Base-by-base conservation (phyloP, 2,888 invertebrate genomes). In the Catocala sponsa region DNA sequence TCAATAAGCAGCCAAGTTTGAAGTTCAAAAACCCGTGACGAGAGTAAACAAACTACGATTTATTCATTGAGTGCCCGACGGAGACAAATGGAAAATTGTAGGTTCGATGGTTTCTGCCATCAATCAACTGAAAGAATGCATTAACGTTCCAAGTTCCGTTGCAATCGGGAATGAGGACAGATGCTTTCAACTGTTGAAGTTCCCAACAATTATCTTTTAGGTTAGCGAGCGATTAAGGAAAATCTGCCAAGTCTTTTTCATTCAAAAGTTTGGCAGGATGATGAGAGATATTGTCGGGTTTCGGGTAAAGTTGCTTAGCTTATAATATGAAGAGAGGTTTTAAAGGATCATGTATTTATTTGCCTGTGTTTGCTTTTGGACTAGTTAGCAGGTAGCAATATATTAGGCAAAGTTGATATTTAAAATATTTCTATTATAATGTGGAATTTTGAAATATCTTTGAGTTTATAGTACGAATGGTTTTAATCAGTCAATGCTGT, bases 161-260 rank as follows among this genome's bases (percentile, higher is more conserved):
- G 80, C 78, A 77, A 80, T 81, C 76, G 74, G 74, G 79, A 76
- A 76, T 65, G 75, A 32, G 55, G 55, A 78, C 86, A 84, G 87
- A 84, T 84, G 85, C 78, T 84, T 65, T 70, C 72, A 86, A 88
- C 83, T 79, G 87, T 83, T 76, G 55, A 88, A 88, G 80, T 87
- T 87, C 77, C 77, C 73, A 71, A 80, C 80, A 81, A 84, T 87
- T 85, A 83, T 79, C 76, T 78, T 74, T 82, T 74, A 66, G 66
- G 68, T 73, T 73, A 68, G 63, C 62, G 59, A 58, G 66, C 74
- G 81, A 82, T 82, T 81, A 80, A 78, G 64, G 63, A 56, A 42
- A 69, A 69, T 69, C 59, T 60, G 46, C 55, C 0, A 25, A 52
- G 59, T 57, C 55, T 75, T 77, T 74, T 71, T 74, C 68, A 48